A percentile compares a stretch with the other conserved stretches of the same genome.
These are phyloP conservation scores for Oostethus manadensis DNA, from an alignment of 2,113 vertebrate genomes.

Conservation along the genomic window DNA sequence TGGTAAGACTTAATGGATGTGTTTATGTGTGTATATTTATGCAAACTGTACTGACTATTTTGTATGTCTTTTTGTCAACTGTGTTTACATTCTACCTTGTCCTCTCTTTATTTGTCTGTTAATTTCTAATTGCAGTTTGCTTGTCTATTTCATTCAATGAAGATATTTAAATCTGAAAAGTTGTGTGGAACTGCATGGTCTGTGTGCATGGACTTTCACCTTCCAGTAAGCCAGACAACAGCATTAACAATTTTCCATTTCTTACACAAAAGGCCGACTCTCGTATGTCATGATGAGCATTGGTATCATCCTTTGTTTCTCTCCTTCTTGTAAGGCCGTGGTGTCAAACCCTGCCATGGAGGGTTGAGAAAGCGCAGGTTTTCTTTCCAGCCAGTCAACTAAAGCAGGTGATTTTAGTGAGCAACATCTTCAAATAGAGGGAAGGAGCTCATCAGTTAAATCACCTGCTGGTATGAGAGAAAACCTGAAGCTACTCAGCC, in stretches of 20 bases:
- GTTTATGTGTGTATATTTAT: constrained; percentile 51
- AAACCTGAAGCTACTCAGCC: too few species aligned
- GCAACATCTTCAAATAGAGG: too few species aligned
- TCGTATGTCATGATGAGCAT: background rate
- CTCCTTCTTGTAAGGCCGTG: too few species aligned
- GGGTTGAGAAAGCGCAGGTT: too few species aligned
- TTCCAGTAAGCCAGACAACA: constrained; percentile 36
- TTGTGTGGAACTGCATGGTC: constrained; percentile 81
- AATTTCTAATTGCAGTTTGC: constrained; percentile 45
- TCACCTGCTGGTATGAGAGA: too few species aligned
- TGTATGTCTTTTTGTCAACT: constrained; percentile 67
- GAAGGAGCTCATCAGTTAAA: too few species aligned
- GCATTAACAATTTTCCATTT: background rate
- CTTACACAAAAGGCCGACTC: background rate
- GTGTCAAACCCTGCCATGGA: too few species aligned
- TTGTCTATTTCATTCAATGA: constrained; percentile 39
- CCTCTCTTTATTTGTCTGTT: constrained; percentile 43
- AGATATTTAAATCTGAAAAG: constrained; percentile 44
- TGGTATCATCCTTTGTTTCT: background rate
- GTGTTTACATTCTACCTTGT: constrained; percentile 27
- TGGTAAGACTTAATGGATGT: constrained; percentile 86
- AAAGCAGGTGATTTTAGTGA: too few species aligned
- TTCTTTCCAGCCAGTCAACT: too few species aligned
- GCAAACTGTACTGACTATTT: constrained; percentile 7
- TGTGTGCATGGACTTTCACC: constrained; percentile 74